Evolutionary conservation across 2,888 invertebrate species (phyloP).

Genomic region (Drosophila cyrtoloma): DNA sequence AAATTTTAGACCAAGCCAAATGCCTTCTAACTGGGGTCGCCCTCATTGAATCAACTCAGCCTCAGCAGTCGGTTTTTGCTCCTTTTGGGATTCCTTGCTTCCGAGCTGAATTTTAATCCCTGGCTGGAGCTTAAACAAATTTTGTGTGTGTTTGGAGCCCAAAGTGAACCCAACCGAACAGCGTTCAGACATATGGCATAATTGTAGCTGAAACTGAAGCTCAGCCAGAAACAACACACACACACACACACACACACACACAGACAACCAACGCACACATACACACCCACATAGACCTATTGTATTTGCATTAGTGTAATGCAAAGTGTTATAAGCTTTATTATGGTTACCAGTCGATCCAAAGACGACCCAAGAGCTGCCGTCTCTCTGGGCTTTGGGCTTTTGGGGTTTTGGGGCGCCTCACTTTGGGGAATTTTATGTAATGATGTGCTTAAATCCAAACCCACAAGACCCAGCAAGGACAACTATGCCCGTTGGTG

Average conservation of each 20-base stretch:
- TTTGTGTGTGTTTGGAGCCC: slow-evolving; percentile 58
- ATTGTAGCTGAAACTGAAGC: slow-evolving; percentile 64
- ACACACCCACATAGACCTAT: slow-evolving; percentile 50
- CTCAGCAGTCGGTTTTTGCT: slow-evolving; percentile 11
- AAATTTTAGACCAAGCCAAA: slow-evolving; percentile 53
- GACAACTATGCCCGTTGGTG: slow-evolving; percentile 16
- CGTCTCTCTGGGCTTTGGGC: slow-evolving; percentile 17
- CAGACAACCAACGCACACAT: slow-evolving; percentile 8
- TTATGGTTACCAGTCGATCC: slow-evolving; percentile 68
- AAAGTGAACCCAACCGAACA: slow-evolving; percentile 54
- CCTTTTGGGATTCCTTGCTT: slow-evolving; percentile 30
- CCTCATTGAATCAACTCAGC: neutral
- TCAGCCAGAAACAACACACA: slow-evolving; percentile 23
- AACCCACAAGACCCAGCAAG: slow-evolving; percentile 7
- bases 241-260: slow-evolving; percentile 18
- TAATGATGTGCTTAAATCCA: slow-evolving; percentile 80
- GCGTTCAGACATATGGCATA: slow-evolving; percentile 74
- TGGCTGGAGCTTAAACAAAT: slow-evolving; percentile 75
- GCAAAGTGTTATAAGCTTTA: slow-evolving; percentile 82
- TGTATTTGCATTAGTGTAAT: slow-evolving; percentile 82
- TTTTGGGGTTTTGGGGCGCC: slow-evolving; percentile 15
- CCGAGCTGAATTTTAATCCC: slow-evolving; percentile 71
- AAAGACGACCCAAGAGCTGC: slow-evolving; percentile 39
- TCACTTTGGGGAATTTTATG: slow-evolving; percentile 74
- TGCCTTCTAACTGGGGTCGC: slow-evolving; percentile 32